Conservation (phyloP, 2,113 vertebrate species). For the Mesocricetus auratus region DNA sequence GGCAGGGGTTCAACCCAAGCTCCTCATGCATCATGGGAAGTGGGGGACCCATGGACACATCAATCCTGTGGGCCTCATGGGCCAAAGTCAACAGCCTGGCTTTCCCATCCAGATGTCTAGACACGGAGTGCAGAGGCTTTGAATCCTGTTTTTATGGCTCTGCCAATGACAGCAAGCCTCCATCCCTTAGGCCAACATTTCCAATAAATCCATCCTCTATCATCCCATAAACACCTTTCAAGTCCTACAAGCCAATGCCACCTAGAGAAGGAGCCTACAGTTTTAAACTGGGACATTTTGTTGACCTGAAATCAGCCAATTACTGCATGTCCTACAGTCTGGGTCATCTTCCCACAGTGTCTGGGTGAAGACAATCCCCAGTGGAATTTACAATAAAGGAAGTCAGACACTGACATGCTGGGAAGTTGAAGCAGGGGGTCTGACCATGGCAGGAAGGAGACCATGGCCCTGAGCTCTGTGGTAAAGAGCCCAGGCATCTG, state of each 20-base stretch:
- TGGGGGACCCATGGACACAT: not conserved
- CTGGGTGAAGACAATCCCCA: not conserved
- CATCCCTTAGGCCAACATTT: not conserved
- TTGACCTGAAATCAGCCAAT: not conserved
- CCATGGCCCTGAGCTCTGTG: too few relatives aligned
- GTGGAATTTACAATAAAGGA: rapidly evolving
- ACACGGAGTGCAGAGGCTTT: not conserved
- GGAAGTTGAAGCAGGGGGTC: not conserved
- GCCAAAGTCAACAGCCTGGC: not conserved
- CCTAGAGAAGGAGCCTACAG: not conserved
- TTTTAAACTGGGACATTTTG: not conserved
- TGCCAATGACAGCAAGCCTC: not conserved
- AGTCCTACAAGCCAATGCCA: not conserved
- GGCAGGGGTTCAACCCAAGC: not conserved
- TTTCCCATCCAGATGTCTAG: not conserved
- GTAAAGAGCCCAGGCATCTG: too few relatives aligned
- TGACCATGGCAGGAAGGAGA: not conserved
- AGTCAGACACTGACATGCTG: too few relatives aligned
- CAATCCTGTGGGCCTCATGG: too few relatives aligned
- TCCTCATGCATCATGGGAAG: not conserved
- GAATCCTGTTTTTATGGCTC: not conserved
- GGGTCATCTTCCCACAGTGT: not conserved
- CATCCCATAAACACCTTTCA: not conserved
- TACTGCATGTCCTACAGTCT: not conserved
- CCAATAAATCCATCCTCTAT: not conserved